Evolutionary conservation across 2,888 invertebrate genomes (phyloP), one percentile per base, ranked within the genome.

Genomic region (Hemaris fuciformis): DNA sequence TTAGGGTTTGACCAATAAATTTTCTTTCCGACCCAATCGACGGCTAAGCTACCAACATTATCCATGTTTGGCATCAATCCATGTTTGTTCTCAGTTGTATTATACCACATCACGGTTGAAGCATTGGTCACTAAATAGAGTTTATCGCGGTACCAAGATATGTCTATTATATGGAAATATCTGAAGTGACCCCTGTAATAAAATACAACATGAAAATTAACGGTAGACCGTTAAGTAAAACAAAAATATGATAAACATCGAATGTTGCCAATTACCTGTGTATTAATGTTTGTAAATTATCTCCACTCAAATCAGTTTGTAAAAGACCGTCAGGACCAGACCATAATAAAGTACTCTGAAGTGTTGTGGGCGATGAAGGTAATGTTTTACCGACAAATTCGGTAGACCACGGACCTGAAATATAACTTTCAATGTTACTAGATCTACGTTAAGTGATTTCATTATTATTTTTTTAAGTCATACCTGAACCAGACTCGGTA

Each of bases 1-100:
- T 96, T 96, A 8, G 96, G 96, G 88, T 96, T 96, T 0, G 97
- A 96, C 98, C 98, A 98, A 81, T 98, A 99, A 7, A 99, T 89
- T 79, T 97, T 96, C 69, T 95, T 95, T 1, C 97, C 98, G 57
- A 98, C 95, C 98, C 98, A 98, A 80, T 99, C 99, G 13, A 97
- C 96, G 0, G 97, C 97, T 59, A 98, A 93, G 73, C 96, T 96
- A 0, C 95, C 95, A 0, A 96, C 96, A 22, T 96, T 95, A 63
- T 95, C 94, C 84, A 96, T 93, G 77, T 95, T 94, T 0, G 88
- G 82, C 79, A 96, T 89, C 53, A 93, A 86, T 0, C 91, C 94
- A 59, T 93, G 91, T 48, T 89, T 83, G 57, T 93, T 93, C 3
- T 93, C 94, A 0, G 94, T 95, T 8, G 94, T 93, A 75, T 97